Percentiles rank a stretch among this genome's conserved stretches.
These are phyloP conservation scores for Oryzias woworae DNA, from an alignment of 2,113 vertebrate species.

Conservation along the genomic window DNA sequence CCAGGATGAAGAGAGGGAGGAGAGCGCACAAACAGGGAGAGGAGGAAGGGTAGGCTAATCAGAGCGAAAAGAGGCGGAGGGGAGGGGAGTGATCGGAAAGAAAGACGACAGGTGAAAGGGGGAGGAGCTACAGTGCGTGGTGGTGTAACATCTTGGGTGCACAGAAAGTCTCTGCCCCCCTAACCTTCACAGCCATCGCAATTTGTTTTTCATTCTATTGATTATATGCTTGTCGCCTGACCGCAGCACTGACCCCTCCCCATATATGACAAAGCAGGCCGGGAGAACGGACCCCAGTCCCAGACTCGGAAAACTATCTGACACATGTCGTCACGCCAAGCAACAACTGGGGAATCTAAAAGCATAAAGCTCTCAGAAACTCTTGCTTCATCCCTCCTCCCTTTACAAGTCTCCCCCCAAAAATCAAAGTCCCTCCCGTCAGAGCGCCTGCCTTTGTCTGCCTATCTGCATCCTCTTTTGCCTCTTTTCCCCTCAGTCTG, in stretches of 20 bases:
- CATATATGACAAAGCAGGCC: slow-evolving; percentile 64
- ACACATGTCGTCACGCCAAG: slow-evolving; percentile 13
- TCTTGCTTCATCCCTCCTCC: slow-evolving; percentile 38
- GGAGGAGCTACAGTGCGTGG: slow-evolving; percentile 34
- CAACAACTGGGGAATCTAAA: slow-evolving; percentile 48
- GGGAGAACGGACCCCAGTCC: slow-evolving; percentile 47
- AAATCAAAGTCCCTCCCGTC: slow-evolving; percentile 42
- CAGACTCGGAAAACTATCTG: neutral
- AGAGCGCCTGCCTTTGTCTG: slow-evolving; percentile 61
- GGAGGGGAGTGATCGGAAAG: slow-evolving; percentile 35
- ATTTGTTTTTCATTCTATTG: slow-evolving; percentile 64
- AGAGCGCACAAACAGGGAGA: slow-evolving; percentile 43
- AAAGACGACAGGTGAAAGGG: slow-evolving; percentile 56
- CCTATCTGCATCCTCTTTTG: slow-evolving; percentile 38
- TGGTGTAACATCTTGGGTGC: slow-evolving; percentile 43
- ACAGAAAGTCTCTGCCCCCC: slow-evolving; percentile 60
- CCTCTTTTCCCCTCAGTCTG: slow-evolving; percentile 24
- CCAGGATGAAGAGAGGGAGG: slow-evolving; percentile 37
- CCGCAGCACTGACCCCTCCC: slow-evolving; percentile 62
- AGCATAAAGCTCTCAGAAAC: slow-evolving; percentile 30
- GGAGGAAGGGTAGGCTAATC: slow-evolving; percentile 27
- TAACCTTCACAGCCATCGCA: slow-evolving; percentile 74
- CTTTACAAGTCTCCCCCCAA: slow-evolving; percentile 58
- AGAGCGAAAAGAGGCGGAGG: slow-evolving; percentile 51
- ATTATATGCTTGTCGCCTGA: slow-evolving; percentile 76